Base-by-base conservation (phyloP, 2,113 vertebrate genomes). In the Hyaena hyaena region DNA sequence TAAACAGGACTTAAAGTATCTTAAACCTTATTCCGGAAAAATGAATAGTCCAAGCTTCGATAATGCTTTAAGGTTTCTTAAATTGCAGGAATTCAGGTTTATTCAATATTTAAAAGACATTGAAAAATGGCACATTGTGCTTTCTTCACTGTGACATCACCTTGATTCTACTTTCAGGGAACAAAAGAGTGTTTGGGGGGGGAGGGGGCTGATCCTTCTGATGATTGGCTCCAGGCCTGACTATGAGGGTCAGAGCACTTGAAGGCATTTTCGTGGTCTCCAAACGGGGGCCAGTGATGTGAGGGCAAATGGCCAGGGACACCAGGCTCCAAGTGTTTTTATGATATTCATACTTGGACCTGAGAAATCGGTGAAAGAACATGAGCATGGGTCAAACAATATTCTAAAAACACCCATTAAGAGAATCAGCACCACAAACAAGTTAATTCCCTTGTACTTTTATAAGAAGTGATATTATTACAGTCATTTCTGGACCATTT, bases 21-120 rank as follows among this genome's bases (percentile, higher is more conserved):
- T 61, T 92, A 66, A 96, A 92, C 65, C 94, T 86, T 53, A 95
- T 79, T 81, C 39, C 26, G 81, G 76, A 66, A 83, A 81, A 92
- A 21, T 28, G 26, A 86, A 69, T 11, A 53, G 68, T 71, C 48
- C 55, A 66, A 76, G 48, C 3, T 66, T 65, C 43, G 31, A 2
- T 58, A 39, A 74, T 53, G 2, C 23, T 77, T 33, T 8, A 63
- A 66, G 43, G 24, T 28, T 28, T 66, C 33, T 73, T 71, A 33
- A 28, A 26, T 9, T 28, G 33, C 35, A 73, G 71, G 79, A 88
- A 69, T 84, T 94, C 45, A 31, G 39, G 8, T 50, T 69, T 71
- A 82, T 35, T 80, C 35, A 19, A 55, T 84, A 83, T 48, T 68
- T 39, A 80, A 90, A 73, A 76, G 4, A 66, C 21, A 91, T 21